phyloP scores from a whole-genome alignment of 2,113 vertebrate genomes.

The Amblyopsis rosae region DNA sequence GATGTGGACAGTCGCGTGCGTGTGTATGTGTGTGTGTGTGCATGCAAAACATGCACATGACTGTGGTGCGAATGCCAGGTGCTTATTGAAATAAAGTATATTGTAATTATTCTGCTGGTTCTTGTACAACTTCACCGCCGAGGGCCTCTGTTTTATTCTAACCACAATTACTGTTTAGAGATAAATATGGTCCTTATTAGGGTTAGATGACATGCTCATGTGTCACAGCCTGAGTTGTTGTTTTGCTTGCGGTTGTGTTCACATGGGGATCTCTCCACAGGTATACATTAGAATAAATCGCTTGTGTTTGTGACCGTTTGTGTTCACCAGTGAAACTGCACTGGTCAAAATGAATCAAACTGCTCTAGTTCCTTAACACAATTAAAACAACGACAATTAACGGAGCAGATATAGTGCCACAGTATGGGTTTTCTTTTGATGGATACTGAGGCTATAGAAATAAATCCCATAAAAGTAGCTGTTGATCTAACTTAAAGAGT shows the following conservation, averaged over 20 bases:
- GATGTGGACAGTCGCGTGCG: constrained; percentile 12
- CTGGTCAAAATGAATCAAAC: constrained; percentile 39
- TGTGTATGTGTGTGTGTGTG: neutral
- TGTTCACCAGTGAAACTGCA: constrained; percentile 35
- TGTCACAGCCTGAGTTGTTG: constrained; percentile 20
- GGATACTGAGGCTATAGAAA: constrained; percentile 40
- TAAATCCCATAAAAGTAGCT: constrained; percentile 56
- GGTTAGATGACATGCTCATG: constrained; percentile 29
- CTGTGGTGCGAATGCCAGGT: constrained; percentile 21
- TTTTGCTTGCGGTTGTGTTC: constrained; percentile 21
- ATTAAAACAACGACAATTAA: constrained; percentile 8
- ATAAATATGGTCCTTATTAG: constrained; percentile 50
- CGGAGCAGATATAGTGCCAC: constrained; percentile 30
- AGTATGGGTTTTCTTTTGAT: constrained; percentile 43
- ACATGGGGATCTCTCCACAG: constrained; percentile 17
- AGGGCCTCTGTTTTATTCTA: constrained; percentile 13
- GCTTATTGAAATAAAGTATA: constrained; percentile 41
- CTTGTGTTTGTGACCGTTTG: constrained; percentile 17
- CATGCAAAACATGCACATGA: neutral
- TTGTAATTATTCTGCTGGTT: constrained; percentile 30
- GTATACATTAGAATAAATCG: constrained; percentile 36
- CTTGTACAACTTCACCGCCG: constrained; percentile 36
- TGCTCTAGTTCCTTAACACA: neutral
- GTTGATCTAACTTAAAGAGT: constrained; percentile 60
- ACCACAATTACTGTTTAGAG: constrained; percentile 39